Evolutionary conservation across 2,888 invertebrate species (phyloP).

Genomic region (Perithous albicinctus): DNA sequence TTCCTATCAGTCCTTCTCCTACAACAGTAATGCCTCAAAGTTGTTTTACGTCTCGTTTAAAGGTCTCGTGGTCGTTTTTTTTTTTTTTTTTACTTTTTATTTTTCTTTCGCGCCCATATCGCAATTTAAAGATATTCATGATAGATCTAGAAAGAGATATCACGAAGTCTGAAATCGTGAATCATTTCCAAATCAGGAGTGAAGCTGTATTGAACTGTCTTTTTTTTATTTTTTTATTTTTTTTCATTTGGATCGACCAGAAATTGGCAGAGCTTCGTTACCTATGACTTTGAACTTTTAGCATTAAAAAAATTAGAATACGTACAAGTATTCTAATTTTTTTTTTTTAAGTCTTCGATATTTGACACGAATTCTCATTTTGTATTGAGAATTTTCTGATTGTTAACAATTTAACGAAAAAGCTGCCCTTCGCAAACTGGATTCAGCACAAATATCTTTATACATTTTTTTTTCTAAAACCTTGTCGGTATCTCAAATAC

Average conservation of each 20-base stretch:
- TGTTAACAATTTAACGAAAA: no score
- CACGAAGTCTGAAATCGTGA: neutral
- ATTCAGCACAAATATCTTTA: neutral
- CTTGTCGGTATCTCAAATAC: neutral
- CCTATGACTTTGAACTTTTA: no score
- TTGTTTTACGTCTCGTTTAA: neutral
- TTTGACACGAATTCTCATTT: no score
- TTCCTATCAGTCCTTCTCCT: constrained; percentile 16
- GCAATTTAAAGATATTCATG: neutral
- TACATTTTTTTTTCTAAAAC: neutral
- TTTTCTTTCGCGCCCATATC: neutral
- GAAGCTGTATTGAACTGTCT: neutral
- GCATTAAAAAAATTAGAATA: no score
- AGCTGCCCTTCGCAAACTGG: no score
- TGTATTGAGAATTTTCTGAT: no score
- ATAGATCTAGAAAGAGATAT: neutral
- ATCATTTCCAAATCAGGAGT: neutral
- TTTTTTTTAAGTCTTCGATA: no score
- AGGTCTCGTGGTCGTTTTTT: neutral
- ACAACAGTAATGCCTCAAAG: neutral
- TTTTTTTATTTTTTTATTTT: neutral
- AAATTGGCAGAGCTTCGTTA: neutral
- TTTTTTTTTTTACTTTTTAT: neutral
- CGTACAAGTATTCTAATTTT: no score
- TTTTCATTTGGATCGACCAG: neutral